Evolutionary conservation across 2,797 vertebrate genomes (phyloP), one percentile per base, ranked within the genome.

Genomic region (Epinephelus awoara): DNA sequence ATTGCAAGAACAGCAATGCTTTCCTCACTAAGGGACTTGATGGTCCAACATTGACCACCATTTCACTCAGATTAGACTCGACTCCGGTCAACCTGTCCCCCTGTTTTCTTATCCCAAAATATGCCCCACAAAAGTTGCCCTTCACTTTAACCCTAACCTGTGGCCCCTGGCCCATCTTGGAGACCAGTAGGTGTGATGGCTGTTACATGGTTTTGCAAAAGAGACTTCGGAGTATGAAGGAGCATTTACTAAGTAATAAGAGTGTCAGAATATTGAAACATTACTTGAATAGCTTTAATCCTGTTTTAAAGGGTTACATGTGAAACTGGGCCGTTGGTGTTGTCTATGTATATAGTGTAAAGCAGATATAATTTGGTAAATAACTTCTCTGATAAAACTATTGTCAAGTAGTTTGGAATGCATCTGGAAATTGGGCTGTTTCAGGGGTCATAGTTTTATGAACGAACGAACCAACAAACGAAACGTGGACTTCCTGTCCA

Each of bases 1-100:
- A 40, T 34, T 40, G 34, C 8, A 19, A 51, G 34, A 64, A 75
- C 63, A 29, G 11, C 29, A 56, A 27, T 51, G 5, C 63, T 90
- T 89, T 76, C 84, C 84, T 93, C 87, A 84, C 11, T 85, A 84
- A 88, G 80, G 84, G 76, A 79, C 57, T 44, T 18, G 10, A 40
- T 29, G 15, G 52, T 70, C 25, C 49, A 57, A 52, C 47, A 42
- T 18, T 67, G 29, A 55, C 69, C 52, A 83, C 6, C n/a, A 64
- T 12, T 77, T 78, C 19, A 46, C 21, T 3, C 7, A 67, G 42
- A 59, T 55, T 51, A 75, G 66, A 77, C 25, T 69, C 34, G 40
- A 75, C 47, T 40, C 23, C 3, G 4, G 50, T 72, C 8, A 34
- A 34, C 34, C 34, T 34, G 34, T 34, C 34, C 34, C 34, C 34